A percentile compares a stretch with the other conserved stretches of the same genome.
phyloP scores from a whole-genome alignment of 1,140 invertebrate species.

The Parasteatoda tepidariorum region DNA sequence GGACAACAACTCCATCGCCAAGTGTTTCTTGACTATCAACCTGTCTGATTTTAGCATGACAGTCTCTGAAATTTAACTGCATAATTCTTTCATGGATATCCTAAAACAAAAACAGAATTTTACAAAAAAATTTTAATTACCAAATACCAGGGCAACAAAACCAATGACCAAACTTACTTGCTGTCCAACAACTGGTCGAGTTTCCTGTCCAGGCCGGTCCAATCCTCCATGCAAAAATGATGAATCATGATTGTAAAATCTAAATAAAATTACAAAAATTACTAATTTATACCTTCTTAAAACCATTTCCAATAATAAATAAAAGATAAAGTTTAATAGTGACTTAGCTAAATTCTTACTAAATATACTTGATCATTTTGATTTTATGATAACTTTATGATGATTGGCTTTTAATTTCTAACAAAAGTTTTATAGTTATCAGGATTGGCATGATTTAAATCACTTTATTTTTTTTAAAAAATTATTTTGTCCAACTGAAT shows the following conservation, averaged over 20 bases:
- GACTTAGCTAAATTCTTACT: no score
- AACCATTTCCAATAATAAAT: no score
- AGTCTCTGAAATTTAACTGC: slow-evolving; percentile 94
- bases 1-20: slow-evolving; percentile 94
- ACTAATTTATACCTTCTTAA: no score
- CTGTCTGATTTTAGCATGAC: slow-evolving; percentile 96
- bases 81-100: slow-evolving; percentile 97
- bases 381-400: no score
- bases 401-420: no score
- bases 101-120: slow-evolving; percentile 68
- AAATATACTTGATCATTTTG: no score
- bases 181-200: slow-evolving; percentile 87
- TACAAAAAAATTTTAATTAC: no score
- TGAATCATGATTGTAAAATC: slow-evolving; percentile 95
- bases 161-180: slow-evolving; percentile 44
- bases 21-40: slow-evolving; percentile 91
- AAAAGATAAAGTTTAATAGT: no score
- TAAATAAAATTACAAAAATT: slow-evolving; percentile 69
- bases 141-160: neutral
- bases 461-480: no score
- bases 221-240: slow-evolving; percentile 94
- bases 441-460: no score
- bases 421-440: no score
- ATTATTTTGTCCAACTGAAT: no score
- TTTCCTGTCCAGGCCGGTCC: slow-evolving; percentile 82